Percentiles rank a stretch among this genome's conserved stretches.
phyloP scores from a whole-genome alignment of 2,888 invertebrate genomes.

The Parnassius glacialis region DNA sequence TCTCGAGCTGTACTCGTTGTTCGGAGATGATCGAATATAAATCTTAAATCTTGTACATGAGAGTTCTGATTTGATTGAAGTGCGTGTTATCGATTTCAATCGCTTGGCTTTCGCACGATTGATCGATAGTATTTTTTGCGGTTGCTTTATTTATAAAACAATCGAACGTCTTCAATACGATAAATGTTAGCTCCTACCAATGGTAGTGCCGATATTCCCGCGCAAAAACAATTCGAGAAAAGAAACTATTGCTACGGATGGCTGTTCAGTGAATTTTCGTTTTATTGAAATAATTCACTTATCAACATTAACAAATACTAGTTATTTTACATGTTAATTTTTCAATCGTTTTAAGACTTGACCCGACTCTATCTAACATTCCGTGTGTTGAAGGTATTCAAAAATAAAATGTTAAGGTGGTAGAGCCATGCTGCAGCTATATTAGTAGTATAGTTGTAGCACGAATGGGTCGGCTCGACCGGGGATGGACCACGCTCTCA shows the following conservation, averaged over 20 bases:
- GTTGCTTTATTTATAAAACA: constrained; percentile 79
- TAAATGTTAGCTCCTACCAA: constrained; percentile 71
- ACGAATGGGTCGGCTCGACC: too few species aligned
- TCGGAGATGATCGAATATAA: constrained; percentile 33
- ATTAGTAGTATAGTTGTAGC: too few species aligned
- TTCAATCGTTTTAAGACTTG: too few species aligned
- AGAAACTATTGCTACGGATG: constrained; percentile 27
- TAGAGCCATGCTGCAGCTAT: too few species aligned
- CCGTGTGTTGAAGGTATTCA: too few species aligned
- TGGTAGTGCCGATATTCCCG: constrained; percentile 47
- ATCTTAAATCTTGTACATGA: constrained; percentile 40
- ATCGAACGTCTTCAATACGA: constrained; percentile 71
- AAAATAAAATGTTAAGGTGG: too few species aligned
- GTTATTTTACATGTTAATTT: too few species aligned
- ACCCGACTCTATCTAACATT: too few species aligned
- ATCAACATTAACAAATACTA: too few species aligned
- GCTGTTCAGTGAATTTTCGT: neutral
- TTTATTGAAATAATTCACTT: neutral
- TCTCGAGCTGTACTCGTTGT: constrained; percentile 38
- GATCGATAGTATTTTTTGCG: constrained; percentile 81
- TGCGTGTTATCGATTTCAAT: constrained; percentile 59
- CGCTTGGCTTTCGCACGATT: constrained; percentile 78
- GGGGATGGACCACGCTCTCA: too few species aligned
- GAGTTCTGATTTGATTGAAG: constrained; percentile 39
- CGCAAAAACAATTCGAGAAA: constrained; percentile 41